These are phyloP conservation scores for Cosmia pyralina DNA, from an alignment of 2,888 invertebrate genomes.

Conservation along the genomic window DNA sequence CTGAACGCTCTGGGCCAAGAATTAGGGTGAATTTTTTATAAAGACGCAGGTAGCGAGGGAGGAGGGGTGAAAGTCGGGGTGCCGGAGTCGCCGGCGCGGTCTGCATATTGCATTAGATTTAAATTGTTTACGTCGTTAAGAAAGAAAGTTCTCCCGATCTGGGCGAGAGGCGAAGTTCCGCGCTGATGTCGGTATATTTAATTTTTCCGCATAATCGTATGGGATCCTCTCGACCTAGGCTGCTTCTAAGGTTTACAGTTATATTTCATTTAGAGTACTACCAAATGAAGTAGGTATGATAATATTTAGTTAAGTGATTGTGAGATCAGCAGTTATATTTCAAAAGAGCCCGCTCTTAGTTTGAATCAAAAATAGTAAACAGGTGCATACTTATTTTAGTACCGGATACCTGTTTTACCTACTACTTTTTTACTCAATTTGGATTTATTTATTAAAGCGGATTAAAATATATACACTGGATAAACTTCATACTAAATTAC, in stretches of 20 bases:
- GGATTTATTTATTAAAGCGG: too few relatives aligned
- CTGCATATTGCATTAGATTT: constrained; percentile 89
- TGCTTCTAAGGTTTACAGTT: constrained; percentile 28
- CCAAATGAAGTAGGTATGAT: background rate
- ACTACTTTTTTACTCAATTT: too few relatives aligned
- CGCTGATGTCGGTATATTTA: constrained; percentile 72
- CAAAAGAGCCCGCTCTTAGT: background rate
- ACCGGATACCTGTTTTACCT: background rate
- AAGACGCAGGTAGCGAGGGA: constrained; percentile 76
- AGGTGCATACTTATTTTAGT: background rate
- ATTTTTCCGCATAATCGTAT: constrained; percentile 72
- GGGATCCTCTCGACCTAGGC: constrained; percentile 58
- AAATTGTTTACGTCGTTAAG: constrained; percentile 90
- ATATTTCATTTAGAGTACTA: constrained; percentile 1
- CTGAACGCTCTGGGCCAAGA: constrained; percentile 70
- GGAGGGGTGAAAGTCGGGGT: constrained; percentile 67
- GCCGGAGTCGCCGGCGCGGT: constrained; percentile 76
- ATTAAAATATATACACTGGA: too few relatives aligned
- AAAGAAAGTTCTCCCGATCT: constrained; percentile 84
- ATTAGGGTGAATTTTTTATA: constrained; percentile 86
- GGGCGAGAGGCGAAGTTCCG: constrained; percentile 76
- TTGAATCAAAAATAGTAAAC: background rate
- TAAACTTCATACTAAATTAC: too few relatives aligned
- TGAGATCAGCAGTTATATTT: too few relatives aligned
- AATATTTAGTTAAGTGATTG: background rate